phyloP scores from a whole-genome alignment of 2,797 vertebrate species.

The Cichlasoma orientale region DNA sequence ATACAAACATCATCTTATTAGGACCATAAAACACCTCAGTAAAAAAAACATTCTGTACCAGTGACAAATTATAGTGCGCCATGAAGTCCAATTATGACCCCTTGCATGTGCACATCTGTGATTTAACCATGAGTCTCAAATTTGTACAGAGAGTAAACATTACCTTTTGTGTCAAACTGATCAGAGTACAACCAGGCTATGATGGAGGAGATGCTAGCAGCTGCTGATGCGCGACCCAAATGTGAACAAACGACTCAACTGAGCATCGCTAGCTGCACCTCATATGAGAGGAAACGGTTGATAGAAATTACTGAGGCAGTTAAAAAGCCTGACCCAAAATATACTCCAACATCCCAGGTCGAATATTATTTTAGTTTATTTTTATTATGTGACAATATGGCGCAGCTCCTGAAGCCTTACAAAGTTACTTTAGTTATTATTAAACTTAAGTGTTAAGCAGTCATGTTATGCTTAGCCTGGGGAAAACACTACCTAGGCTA shows the following conservation, averaged over 20 bases:
- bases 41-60: neutral
- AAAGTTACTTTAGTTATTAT: neutral
- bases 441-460: neutral
- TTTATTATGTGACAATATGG: too few relatives aligned
- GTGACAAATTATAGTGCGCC: too few relatives aligned
- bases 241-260: neutral
- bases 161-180: neutral
- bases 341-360: too few relatives aligned
- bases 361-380: too few relatives aligned
- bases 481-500: too few relatives aligned
- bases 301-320: neutral
- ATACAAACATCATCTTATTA: neutral
- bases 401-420: too few relatives aligned
- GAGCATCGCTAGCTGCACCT: neutral
- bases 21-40: neutral
- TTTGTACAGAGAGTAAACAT: neutral
- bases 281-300: neutral
- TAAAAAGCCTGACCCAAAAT: too few relatives aligned
- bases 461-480: neutral
- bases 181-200: neutral
- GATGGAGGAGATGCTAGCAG: neutral
- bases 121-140: neutral
- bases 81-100: neutral
- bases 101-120: neutral
- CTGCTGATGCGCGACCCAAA: neutral